Conservation (phyloP, 1,140 invertebrate genomes). For the Protaetia brevitarsis region DNA sequence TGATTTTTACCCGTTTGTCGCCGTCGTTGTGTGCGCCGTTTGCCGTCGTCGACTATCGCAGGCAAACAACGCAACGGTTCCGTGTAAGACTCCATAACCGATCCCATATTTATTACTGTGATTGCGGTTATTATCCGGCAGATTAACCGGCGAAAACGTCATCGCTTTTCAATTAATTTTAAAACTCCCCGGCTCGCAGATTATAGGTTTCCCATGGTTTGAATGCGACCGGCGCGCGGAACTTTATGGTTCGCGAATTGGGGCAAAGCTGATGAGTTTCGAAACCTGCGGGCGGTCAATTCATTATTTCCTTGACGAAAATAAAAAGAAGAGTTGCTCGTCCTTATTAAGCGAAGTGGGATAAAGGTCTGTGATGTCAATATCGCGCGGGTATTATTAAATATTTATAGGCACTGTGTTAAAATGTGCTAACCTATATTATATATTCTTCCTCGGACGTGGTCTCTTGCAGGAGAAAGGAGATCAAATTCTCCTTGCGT, state of each 20-base stretch:
- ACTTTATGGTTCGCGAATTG: neutral
- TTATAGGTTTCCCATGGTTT: constrained; percentile 9
- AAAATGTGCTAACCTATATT: too few species aligned
- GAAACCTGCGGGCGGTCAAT: neutral
- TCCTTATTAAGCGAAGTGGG: neutral
- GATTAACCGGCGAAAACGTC: constrained; percentile 7
- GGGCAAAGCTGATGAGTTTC: neutral
- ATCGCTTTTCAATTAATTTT: constrained; percentile 14
- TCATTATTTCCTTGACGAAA: neutral
- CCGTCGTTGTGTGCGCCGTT: neutral
- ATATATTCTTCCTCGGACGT: too few species aligned
- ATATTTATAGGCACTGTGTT: too few species aligned
- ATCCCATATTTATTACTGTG: constrained; percentile 14
- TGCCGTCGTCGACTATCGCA: neutral
- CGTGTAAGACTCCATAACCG: neutral
- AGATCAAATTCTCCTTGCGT: too few species aligned
- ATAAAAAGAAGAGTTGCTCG: too few species aligned
- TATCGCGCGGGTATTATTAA: too few species aligned
- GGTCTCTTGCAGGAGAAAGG: too few species aligned
- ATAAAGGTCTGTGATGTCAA: constrained; percentile 4
- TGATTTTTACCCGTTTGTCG: constrained; percentile 7
- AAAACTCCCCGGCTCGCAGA: constrained; percentile 1
- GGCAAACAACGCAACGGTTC: neutral
- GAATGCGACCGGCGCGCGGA: neutral
- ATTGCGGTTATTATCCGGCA: constrained; percentile 5